Evolutionary conservation across 2,797 vertebrate species (phyloP), one percentile per base, ranked within the genome.

Genomic region (Fundulus diaphanus): DNA sequence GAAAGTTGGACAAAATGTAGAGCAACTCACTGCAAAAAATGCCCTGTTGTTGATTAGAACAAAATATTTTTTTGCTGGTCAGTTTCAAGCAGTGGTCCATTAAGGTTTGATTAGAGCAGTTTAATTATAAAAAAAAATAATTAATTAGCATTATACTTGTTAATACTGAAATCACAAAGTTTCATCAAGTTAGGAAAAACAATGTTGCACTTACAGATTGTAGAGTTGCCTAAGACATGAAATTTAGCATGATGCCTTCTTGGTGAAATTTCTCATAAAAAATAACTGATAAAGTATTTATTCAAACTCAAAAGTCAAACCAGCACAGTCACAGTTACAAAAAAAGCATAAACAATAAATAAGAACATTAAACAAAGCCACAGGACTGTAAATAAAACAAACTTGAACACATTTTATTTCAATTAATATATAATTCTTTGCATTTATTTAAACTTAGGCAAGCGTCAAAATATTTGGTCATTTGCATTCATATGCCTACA

Each of bases 41-140:
- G 22, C 6, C 7, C 44, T 73, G 46, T 72, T 54, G 4, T 66
- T 46, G 70, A 79, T 77, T 37, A 74, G 5, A 74, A 49, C 3
- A 81, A 79, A 70, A 73, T 7, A 27, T 72, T 71, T 70, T 82
- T 79, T 78, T 20, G 20, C 48, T 16, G n/a, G 68, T 70, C n/a
- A 59, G 37, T 79, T 73, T 86, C 29, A 8, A 78, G 49, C n/a
- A 56, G 49, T 49, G 27, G n/a, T 68, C 49, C 71, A 37, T 0
- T 1, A 27, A 16, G 72, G 37, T 67, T 66, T 67, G 1, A 61
- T 72, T 33, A 59, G 57, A 18, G 8, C 3, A 9, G 57, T 31
- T 59, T 33, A 13, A 59, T 1, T 33, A 15, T 33, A 18, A 59
- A 22, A 33, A 54, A 54, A 59, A 18, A 15, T n/a, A 15, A 31